phyloP scores from a whole-genome alignment of 2,888 invertebrate genomes.

The Helobdella robusta region DNA sequence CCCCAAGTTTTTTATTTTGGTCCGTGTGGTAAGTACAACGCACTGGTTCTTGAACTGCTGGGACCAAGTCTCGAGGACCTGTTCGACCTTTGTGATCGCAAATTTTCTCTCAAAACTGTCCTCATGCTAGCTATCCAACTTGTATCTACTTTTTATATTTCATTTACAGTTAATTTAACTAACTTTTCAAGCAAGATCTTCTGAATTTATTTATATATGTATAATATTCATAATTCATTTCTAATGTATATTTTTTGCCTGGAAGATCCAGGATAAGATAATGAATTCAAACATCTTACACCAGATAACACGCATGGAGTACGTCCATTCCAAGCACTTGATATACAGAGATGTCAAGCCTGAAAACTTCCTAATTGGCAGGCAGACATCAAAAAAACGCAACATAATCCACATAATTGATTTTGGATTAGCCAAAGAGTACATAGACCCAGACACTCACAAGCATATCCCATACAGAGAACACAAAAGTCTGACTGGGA shows the following conservation, averaged over 20 bases:
- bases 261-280: no score
- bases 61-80: constrained; percentile 98
- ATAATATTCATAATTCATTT: not conserved
- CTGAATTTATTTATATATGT: not conserved
- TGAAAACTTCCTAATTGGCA: constrained; percentile 97
- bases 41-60: constrained; percentile 95
- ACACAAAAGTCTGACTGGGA: constrained; percentile 99
- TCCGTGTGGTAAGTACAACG: constrained; percentile 59
- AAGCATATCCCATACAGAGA: constrained; percentile 99
- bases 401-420: constrained; percentile 99
- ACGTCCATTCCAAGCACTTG: constrained; percentile 95
- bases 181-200: not conserved
- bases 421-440: constrained; percentile 99
- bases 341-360: constrained; percentile 99
- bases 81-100: constrained; percentile 96
- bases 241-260: no score
- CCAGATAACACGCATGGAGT: constrained; percentile 95
- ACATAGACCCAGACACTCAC: constrained; percentile 89
- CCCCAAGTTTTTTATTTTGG: constrained; percentile 92
- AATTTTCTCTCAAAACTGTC: constrained; percentile 93
- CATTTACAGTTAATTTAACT: not conserved
- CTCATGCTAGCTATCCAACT: constrained; percentile 95
- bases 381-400: constrained; percentile 90
- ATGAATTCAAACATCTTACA: constrained; percentile 37
- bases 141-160: constrained; percentile 53